phyloP scores from a whole-genome alignment of 2,888 invertebrate species.

The Patella caerulea region DNA sequence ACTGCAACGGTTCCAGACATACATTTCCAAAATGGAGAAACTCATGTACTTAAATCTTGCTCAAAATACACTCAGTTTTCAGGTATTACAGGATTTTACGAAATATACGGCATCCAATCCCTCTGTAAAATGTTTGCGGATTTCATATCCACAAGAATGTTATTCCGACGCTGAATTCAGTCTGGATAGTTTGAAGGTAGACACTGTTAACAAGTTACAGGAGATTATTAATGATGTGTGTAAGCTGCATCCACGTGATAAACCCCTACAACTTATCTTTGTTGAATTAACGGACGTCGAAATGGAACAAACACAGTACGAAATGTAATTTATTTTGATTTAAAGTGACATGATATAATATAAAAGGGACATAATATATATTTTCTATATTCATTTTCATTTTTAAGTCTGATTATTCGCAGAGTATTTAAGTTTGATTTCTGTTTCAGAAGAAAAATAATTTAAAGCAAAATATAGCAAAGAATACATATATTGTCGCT shows the following conservation, averaged over 20 bases:
- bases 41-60: constrained; percentile 59
- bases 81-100: constrained; percentile 34
- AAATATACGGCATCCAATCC: constrained; percentile 35
- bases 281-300: background rate
- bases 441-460: too few relatives aligned
- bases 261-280: constrained; percentile 13
- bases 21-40: constrained; percentile 40
- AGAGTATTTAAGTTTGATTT: too few relatives aligned
- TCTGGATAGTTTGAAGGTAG: constrained; percentile 11
- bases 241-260: background rate
- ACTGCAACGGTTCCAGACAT: constrained; percentile 35
- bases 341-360: too few relatives aligned
- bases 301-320: background rate
- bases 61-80: constrained; percentile 41
- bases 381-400: too few relatives aligned
- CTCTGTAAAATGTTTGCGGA: constrained; percentile 36
- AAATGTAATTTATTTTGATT: too few relatives aligned
- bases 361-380: too few relatives aligned
- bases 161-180: constrained; percentile 31
- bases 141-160: constrained; percentile 43
- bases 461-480: too few relatives aligned
- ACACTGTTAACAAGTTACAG: background rate
- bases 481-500: too few relatives aligned
- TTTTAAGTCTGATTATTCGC: too few relatives aligned
- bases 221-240: constrained; percentile 8